Conservation (phyloP, 2,888 invertebrate genomes). For the Trisateles emortualis region DNA sequence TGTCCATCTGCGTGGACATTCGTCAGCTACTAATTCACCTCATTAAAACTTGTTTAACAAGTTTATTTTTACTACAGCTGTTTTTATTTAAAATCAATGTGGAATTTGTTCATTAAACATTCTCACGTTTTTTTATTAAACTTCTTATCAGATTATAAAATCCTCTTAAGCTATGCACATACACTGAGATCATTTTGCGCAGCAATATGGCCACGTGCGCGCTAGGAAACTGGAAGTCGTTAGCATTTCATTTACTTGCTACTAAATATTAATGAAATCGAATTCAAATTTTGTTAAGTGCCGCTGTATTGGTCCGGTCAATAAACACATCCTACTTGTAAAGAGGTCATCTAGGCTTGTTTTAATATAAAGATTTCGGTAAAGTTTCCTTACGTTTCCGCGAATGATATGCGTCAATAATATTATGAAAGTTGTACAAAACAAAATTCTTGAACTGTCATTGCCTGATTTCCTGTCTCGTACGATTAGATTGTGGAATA, state of each 20-base stretch:
- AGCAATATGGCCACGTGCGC: conserved; percentile 13
- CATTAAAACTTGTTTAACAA: too few species aligned
- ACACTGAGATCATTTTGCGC: conserved; percentile 3
- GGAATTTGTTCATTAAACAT: not conserved
- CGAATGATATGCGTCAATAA: too few species aligned
- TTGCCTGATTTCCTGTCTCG: too few species aligned
- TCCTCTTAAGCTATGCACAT: conserved; percentile 8
- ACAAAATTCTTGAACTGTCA: too few species aligned
- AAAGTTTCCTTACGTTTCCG: too few species aligned
- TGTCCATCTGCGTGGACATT: too few species aligned
- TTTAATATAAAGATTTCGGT: too few species aligned
- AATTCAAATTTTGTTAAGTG: not conserved
- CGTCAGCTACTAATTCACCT: too few species aligned
- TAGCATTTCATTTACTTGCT: conserved; percentile 23
- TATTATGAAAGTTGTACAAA: too few species aligned
- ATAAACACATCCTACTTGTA: conserved; percentile 12
- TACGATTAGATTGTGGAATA: too few species aligned
- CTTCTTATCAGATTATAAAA: conserved; percentile 12
- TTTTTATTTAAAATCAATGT: not conserved
- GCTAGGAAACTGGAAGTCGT: conserved; percentile 21
- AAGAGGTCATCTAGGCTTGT: conserved; percentile 11
- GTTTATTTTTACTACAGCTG: too few species aligned
- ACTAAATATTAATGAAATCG: conserved; percentile 20
- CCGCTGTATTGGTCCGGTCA: not conserved
- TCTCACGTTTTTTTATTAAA: not conserved